These are phyloP conservation scores for Chiloscyllium plagiosum DNA, from an alignment of 2,113 vertebrate species.

Conservation along the genomic window DNA sequence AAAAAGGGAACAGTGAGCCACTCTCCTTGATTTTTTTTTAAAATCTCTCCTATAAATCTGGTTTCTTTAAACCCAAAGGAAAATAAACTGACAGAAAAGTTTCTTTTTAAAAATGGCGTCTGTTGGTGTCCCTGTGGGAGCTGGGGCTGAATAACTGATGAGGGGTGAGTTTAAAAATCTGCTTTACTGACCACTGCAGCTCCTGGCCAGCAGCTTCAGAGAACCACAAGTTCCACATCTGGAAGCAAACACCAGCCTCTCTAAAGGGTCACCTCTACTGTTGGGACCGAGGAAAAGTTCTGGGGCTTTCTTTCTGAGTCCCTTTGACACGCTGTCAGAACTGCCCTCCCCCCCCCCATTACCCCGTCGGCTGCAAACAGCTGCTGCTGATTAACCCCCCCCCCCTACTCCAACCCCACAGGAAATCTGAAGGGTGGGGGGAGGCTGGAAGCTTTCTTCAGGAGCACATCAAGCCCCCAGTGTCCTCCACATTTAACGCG, in stretches of 20 bases:
- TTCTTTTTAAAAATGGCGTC: constrained; percentile 1
- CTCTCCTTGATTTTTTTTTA: neutral
- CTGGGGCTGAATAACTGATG: neutral
- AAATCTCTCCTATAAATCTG: neutral
- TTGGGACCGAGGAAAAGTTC: neutral
- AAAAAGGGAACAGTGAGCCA: neutral
- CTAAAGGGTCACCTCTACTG: no score
- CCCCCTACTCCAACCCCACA: neutral
- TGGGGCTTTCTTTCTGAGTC: neutral
- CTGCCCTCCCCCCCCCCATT: neutral
- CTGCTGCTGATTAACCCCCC: neutral
- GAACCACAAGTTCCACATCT: neutral
- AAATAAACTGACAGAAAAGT: neutral
- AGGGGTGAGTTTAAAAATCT: neutral
- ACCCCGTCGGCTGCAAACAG: no score
- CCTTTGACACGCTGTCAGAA: neutral
- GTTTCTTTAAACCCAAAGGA: neutral
- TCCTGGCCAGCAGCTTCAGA: no score
- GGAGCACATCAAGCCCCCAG: neutral
- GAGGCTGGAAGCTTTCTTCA: neutral
- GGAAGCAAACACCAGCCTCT: neutral
- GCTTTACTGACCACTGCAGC: neutral
- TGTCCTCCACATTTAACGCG: neutral
- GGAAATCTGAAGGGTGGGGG: neutral
- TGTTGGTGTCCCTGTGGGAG: neutral